These are phyloP conservation scores for Rotaria socialis DNA, from an alignment of 2,888 invertebrate species.

Conservation along the genomic window DNA sequence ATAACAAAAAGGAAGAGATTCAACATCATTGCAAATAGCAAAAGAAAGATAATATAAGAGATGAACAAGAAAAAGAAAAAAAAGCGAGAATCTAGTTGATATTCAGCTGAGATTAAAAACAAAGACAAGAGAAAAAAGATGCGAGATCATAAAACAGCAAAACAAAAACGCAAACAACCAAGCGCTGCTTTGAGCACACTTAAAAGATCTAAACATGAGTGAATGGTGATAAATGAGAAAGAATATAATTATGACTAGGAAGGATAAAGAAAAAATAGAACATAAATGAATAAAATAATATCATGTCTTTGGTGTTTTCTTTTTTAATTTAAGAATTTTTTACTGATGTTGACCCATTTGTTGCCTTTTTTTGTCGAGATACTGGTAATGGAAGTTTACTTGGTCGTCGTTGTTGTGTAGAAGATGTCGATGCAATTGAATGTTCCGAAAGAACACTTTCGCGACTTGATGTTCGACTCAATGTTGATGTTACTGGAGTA, in stretches of 20 bases:
- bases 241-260: no score
- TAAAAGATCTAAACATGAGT: slow-evolving; percentile 17
- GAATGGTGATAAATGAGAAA: slow-evolving; percentile 2
- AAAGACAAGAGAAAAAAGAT: neutral
- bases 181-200: neutral
- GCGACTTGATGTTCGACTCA: slow-evolving; percentile 12
- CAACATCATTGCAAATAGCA: slow-evolving; percentile 24
- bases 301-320: no score
- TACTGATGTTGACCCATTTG: neutral
- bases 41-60: neutral
- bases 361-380: neutral
- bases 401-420: neutral
- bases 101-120: neutral
- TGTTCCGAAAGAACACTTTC: slow-evolving; percentile 3
- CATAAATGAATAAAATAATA: neutral
- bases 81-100: neutral
- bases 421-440: neutral
- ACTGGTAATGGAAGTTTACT: slow-evolving; percentile 32
- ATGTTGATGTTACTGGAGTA: neutral
- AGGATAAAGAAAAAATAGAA: neutral
- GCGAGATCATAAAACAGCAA: neutral
- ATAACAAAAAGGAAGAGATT: neutral
- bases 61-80: neutral
- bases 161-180: neutral
- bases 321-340: neutral